Conservation (phyloP, 2,113 vertebrate genomes). For the Meriones unguiculatus region DNA sequence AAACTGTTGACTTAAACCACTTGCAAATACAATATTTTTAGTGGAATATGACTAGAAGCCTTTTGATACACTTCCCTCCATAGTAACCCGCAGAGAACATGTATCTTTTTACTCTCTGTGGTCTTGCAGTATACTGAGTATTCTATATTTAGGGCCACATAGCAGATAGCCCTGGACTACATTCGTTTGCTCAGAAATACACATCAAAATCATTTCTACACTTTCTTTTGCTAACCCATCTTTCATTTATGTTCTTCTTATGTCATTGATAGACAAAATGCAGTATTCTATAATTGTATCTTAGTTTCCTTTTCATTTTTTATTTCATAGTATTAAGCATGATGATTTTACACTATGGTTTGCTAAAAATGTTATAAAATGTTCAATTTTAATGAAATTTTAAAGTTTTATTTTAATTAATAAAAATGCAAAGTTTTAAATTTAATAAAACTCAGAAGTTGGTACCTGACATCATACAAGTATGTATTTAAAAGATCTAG, state of each 20-base stretch:
- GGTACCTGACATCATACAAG: neutral
- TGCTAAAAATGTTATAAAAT: neutral
- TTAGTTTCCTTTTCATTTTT: neutral
- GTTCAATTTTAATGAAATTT: neutral
- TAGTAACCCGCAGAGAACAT: neutral
- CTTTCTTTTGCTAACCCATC: neutral
- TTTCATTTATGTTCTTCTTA: neutral
- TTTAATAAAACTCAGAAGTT: neutral
- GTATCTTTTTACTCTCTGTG: neutral
- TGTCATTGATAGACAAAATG: neutral
- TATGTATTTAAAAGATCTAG: neutral
- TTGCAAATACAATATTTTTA: too few species aligned
- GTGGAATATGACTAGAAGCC: neutral
- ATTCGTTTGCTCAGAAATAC: neutral
- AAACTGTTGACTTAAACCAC: neutral
- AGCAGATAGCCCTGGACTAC: neutral
- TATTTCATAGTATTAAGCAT: neutral
- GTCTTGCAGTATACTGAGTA: neutral
- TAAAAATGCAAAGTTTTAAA: neutral
- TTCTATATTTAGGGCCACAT: neutral
- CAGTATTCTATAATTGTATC: neutral
- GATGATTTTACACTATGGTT: neutral
- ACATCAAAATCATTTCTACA: neutral
- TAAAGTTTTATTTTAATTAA: neutral
- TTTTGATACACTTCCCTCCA: fast-evolving